phyloP scores from a whole-genome alignment of 2,113 vertebrate species.

The Corythaeola cristata region DNA sequence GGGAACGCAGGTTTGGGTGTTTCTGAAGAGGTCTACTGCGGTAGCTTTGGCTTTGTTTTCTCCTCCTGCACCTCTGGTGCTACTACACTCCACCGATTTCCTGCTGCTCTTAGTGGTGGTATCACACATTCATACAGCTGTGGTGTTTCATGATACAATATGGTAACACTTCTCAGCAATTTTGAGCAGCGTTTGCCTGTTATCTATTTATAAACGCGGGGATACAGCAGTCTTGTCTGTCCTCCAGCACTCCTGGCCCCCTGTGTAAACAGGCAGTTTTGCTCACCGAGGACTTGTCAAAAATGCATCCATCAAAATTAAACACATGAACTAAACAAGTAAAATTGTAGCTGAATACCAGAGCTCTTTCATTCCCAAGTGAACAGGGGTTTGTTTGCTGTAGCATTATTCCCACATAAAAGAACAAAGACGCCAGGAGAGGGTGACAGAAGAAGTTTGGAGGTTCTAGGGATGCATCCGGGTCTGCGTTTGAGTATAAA shows the following conservation, averaged over 20 bases:
- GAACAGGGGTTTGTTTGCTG: background rate
- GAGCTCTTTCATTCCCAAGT: background rate
- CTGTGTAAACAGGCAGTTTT: background rate
- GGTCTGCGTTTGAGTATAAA: background rate
- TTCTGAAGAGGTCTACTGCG: background rate
- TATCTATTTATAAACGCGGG: background rate
- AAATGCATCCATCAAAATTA: background rate
- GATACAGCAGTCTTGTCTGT: background rate
- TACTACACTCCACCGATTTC: background rate
- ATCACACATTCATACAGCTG: background rate
- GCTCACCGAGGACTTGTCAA: background rate
- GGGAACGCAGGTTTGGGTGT: background rate
- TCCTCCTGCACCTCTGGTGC: background rate
- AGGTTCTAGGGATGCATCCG: background rate
- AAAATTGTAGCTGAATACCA: background rate
- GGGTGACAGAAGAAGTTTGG: background rate
- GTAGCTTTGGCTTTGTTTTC: background rate
- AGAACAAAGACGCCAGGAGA: background rate
- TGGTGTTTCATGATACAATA: background rate
- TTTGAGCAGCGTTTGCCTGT: background rate
- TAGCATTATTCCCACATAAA: background rate
- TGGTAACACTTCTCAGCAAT: background rate
- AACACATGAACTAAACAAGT: background rate
- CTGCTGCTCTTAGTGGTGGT: background rate
- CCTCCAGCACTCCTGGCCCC: background rate